These are phyloP conservation scores for Scolopax mira DNA, from an alignment of 2,113 vertebrate genomes.

Conservation along the genomic window DNA sequence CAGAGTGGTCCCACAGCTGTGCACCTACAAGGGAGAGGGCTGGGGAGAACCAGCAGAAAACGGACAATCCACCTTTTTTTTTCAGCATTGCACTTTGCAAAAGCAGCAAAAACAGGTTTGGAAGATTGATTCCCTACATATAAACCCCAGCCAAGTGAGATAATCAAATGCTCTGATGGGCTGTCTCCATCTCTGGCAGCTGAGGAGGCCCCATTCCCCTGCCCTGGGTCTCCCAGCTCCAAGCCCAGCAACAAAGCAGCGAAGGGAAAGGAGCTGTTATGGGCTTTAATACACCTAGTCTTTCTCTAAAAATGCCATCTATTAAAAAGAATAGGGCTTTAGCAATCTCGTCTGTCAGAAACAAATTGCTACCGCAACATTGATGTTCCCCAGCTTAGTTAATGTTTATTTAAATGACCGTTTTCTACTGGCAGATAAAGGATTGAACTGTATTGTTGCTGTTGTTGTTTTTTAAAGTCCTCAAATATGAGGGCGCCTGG, in stretches of 20 bases:
- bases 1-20: accelerated
- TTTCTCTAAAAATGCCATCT: neutral
- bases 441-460: constrained; percentile 38
- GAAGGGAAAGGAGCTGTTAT: neutral
- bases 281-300: neutral
- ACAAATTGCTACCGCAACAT: neutral
- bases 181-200: accelerated
- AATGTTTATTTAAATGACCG: constrained; percentile 49
- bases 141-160: accelerated
- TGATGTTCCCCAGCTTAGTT: neutral
- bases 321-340: neutral
- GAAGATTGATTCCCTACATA: accelerated
- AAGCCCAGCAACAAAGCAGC: neutral
- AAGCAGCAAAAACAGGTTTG: accelerated
- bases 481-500: constrained; percentile 9
- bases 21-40: neutral
- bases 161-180: accelerated
- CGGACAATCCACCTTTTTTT: accelerated
- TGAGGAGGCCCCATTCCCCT: neutral
- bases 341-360: constrained; percentile 7
- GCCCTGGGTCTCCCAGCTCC: neutral
- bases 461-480: constrained; percentile 37
- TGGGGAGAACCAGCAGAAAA: accelerated
- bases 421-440: constrained; percentile 21
- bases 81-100: accelerated